A percentile compares a stretch with the other conserved stretches of the same genome.
These are phyloP conservation scores for Pachypanchax playfairii DNA, from an alignment of 2,113 vertebrate genomes.

Conservation along the genomic window DNA sequence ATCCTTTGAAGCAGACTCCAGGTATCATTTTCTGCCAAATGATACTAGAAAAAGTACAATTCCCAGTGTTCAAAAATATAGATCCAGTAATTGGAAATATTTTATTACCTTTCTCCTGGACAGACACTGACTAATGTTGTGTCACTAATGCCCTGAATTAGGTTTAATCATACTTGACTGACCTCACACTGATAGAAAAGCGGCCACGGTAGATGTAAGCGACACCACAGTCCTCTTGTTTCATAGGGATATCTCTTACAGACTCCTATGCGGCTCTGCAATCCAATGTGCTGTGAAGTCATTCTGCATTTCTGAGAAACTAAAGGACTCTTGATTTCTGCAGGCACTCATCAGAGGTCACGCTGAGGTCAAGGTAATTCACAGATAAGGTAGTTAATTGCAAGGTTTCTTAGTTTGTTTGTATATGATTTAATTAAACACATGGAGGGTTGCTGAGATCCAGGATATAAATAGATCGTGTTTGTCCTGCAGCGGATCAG, in stretches of 20 bases:
- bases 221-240: conserved; percentile 65
- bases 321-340: conserved; percentile 31
- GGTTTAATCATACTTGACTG: conserved; percentile 50
- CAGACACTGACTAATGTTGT: conserved; percentile 22
- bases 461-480: conserved; percentile 6
- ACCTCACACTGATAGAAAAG: conserved; percentile 41
- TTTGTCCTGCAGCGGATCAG: conserved; percentile 6
- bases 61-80: background rate
- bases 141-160: conserved; percentile 34
- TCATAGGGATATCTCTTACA: conserved; percentile 64
- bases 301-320: conserved; percentile 59
- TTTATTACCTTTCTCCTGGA: conserved; percentile 20
- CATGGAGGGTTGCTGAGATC: conserved; percentile 1
- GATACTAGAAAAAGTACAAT: conserved; percentile 3
- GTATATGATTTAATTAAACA: conserved; percentile 1
- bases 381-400: conserved; percentile 3
- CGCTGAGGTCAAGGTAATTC: conserved; percentile 37
- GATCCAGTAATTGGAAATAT: conserved; percentile 11
- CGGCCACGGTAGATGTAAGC: conserved; percentile 40
- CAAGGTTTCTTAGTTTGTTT: too few species aligned
- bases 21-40: conserved; percentile 38
- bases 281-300: conserved; percentile 46
- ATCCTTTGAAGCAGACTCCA: conserved; percentile 37
- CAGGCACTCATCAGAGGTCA: conserved; percentile 26
- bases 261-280: conserved; percentile 26